phyloP scores from a whole-genome alignment of 2,113 vertebrate species.

The Saiga tatarica region DNA sequence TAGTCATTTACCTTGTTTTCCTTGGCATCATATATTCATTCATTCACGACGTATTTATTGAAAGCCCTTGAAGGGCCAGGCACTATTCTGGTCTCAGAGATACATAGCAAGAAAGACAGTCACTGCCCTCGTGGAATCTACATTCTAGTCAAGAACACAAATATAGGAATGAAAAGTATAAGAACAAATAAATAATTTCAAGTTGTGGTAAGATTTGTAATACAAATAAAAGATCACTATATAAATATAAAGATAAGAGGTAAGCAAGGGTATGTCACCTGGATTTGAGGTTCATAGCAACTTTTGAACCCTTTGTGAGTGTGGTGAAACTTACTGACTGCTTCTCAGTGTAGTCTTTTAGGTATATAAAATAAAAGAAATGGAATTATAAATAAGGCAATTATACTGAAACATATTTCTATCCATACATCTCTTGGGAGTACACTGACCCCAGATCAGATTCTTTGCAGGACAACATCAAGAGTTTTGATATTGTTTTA shows the following conservation, averaged over 20 bases:
- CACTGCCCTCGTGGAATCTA: background rate
- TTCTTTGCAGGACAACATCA: background rate
- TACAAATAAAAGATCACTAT: background rate
- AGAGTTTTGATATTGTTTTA: background rate
- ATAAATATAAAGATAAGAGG: background rate
- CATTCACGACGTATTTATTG: background rate
- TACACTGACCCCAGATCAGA: background rate
- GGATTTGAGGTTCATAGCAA: background rate
- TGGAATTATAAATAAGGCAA: background rate
- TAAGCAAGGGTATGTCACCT: accelerated
- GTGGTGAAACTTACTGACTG: background rate
- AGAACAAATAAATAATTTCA: background rate
- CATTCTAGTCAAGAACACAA: background rate
- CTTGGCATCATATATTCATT: background rate
- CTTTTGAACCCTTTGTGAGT: background rate
- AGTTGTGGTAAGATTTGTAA: background rate
- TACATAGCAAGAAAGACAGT: background rate
- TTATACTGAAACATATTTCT: background rate
- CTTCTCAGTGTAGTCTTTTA: background rate
- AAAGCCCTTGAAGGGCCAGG: background rate
- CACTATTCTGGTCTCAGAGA: background rate
- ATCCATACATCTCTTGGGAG: background rate
- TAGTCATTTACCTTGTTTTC: background rate
- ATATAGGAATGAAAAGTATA: background rate
- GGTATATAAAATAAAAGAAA: background rate